These are phyloP conservation scores for Onychomys leucogaster DNA, from an alignment of 2,797 vertebrate species.

Conservation along the genomic window DNA sequence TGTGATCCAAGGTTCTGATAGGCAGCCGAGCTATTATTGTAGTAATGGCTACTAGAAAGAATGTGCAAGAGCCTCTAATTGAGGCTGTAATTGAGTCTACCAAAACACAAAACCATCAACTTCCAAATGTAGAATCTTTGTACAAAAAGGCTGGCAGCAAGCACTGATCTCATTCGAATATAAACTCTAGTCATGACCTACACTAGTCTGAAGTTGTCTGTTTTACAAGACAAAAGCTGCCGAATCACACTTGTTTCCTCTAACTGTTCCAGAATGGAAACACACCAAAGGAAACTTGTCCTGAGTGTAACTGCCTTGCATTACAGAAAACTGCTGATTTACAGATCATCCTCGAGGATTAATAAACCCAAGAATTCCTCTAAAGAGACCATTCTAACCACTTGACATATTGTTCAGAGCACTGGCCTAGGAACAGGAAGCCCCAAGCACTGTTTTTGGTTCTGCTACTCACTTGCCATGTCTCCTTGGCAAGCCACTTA, in stretches of 20 bases:
- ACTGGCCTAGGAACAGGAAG: not conserved
- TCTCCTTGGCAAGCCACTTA: not conserved
- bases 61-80: slow-evolving; percentile 45
- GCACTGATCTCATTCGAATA: slow-evolving; percentile 66
- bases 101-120: slow-evolving; percentile 42
- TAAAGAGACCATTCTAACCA: slow-evolving; percentile 2
- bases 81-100: slow-evolving; percentile 29
- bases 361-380: slow-evolving; percentile 49
- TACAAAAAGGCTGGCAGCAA: slow-evolving; percentile 62
- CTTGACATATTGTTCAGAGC: not conserved
- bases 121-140: slow-evolving; percentile 40
- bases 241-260: slow-evolving; percentile 64
- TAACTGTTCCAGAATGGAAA: slow-evolving; percentile 63
- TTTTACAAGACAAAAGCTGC: slow-evolving; percentile 69
- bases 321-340: slow-evolving; percentile 61
- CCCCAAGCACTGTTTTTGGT: not conserved
- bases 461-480: not conserved
- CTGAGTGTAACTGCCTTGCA: slow-evolving; percentile 59
- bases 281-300: slow-evolving; percentile 66
- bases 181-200: slow-evolving; percentile 74
- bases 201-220: slow-evolving; percentile 35
- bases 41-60: not conserved
- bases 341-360: slow-evolving; percentile 50
- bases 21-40: not conserved
- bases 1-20: not conserved